Conservation (phyloP, 2,888 invertebrate species). For the Aphidoletes aphidimyza region DNA sequence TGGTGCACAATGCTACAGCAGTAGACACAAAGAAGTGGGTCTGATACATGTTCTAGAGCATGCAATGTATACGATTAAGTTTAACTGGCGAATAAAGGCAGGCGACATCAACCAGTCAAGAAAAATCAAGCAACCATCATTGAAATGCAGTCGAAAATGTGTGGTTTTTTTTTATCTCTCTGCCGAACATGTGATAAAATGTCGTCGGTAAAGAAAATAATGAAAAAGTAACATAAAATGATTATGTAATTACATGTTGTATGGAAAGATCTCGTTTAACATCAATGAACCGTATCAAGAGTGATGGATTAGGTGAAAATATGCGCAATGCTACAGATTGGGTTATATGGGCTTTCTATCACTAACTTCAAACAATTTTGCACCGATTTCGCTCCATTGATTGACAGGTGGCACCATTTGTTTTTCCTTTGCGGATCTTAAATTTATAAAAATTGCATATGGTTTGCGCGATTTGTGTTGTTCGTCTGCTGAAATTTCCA, state of each 20-base stretch:
- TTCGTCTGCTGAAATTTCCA: too few species aligned
- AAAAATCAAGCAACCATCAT: neutral
- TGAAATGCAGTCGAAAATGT: neutral
- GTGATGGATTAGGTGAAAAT: too few species aligned
- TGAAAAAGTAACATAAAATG: neutral
- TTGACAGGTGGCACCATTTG: too few species aligned
- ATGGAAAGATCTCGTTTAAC: neutral
- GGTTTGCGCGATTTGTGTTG: too few species aligned
- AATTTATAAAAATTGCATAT: too few species aligned
- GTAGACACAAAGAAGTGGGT: neutral
- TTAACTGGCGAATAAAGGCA: constrained; percentile 19
- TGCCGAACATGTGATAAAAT: neutral
- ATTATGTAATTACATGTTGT: constrained; percentile 35
- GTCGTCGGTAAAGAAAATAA: neutral
- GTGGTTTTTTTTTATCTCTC: too few species aligned
- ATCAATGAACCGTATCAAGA: too few species aligned
- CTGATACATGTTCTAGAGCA: neutral
- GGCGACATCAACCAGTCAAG: neutral
- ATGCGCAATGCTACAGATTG: too few species aligned
- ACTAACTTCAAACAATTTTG: too few species aligned
- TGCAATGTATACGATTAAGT: constrained; percentile 35
- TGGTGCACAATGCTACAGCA: neutral
- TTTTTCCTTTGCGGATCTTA: too few species aligned
- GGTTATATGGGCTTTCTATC: too few species aligned
- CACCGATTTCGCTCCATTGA: too few species aligned